Evolutionary conservation across 2,888 invertebrate genomes (phyloP).

Genomic region (Eurytoma adleriae): DNA sequence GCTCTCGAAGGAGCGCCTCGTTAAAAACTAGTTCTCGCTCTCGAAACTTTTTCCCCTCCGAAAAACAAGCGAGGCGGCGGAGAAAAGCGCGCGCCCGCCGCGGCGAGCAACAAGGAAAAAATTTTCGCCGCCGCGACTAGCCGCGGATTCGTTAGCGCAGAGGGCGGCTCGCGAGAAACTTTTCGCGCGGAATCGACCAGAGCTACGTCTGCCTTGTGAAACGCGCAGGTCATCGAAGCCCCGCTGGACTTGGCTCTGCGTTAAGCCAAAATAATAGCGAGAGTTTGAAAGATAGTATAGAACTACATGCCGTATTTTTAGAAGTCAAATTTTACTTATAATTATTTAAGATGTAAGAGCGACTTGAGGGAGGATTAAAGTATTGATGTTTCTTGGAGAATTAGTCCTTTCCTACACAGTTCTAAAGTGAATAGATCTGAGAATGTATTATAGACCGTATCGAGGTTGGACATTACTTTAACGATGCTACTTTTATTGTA

Average conservation of each 20-base stretch:
- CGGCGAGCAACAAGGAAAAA: not conserved
- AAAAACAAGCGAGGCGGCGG: not conserved
- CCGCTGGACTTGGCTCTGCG: not conserved
- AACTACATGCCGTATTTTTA: too few species aligned
- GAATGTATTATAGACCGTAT: too few species aligned
- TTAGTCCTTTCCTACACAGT: too few species aligned
- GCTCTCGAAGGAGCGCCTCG: not conserved
- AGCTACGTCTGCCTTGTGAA: not conserved
- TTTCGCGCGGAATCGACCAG: slow-evolving; percentile 17
- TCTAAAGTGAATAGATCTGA: too few species aligned
- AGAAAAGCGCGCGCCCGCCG: not conserved
- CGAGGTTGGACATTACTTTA: too few species aligned
- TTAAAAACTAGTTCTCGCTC: slow-evolving; percentile 9
- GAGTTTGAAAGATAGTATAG: not conserved
- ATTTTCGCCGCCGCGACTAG: not conserved
- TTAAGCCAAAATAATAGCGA: not conserved
- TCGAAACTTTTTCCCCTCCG: not conserved
- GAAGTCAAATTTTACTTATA: not conserved
- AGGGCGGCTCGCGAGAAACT: not conserved
- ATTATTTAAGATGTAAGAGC: not conserved
- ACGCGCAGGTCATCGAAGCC: not conserved
- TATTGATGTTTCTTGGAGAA: too few species aligned
- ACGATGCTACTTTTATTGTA: too few species aligned
- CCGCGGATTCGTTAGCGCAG: not conserved
- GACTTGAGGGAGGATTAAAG: not conserved